These are phyloP conservation scores for Mellilla xanthometata DNA, from an alignment of 2,888 invertebrate species.

Conservation along the genomic window DNA sequence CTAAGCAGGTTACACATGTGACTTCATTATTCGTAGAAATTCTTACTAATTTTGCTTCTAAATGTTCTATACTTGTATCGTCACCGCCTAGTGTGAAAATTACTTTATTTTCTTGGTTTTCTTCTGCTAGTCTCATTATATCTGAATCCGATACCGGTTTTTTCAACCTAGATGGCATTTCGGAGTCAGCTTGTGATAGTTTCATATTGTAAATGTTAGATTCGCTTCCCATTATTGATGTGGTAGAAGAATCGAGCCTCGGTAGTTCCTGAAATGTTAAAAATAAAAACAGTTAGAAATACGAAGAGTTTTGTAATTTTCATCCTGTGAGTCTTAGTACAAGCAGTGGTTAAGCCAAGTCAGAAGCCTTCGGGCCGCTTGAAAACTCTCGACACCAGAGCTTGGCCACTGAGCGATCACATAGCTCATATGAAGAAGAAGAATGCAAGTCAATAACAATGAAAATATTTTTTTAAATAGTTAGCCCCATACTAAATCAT, in stretches of 20 bases:
- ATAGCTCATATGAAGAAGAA: no score
- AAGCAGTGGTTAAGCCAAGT: no score
- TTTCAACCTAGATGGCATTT: slow-evolving; percentile 41
- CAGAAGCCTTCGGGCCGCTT: no score
- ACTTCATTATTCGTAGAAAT: slow-evolving; percentile 65
- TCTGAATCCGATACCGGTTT: slow-evolving; percentile 69
- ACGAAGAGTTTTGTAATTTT: no score
- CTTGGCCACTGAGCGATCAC: no score
- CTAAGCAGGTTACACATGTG: slow-evolving; percentile 39
- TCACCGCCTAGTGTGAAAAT: slow-evolving; percentile 65
- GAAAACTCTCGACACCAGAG: no score
- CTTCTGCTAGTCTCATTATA: slow-evolving; percentile 47
- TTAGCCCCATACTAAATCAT: no score
- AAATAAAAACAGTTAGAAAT: slow-evolving; percentile 9
- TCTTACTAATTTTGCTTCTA: slow-evolving; percentile 54
- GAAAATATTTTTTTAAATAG: no score
- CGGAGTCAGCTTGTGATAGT: slow-evolving; percentile 39
- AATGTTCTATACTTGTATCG: slow-evolving; percentile 35
- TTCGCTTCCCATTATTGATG: slow-evolving; percentile 77
- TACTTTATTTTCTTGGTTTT: slow-evolving; percentile 45
- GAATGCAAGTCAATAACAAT: no score
- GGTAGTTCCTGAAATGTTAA: slow-evolving; percentile 54
- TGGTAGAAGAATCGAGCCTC: slow-evolving; percentile 61
- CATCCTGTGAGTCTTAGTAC: no score
- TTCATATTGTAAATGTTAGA: slow-evolving; percentile 73